phyloP scores from a whole-genome alignment of 1,140 invertebrate genomes.

The Drosophila sp. region DNA sequence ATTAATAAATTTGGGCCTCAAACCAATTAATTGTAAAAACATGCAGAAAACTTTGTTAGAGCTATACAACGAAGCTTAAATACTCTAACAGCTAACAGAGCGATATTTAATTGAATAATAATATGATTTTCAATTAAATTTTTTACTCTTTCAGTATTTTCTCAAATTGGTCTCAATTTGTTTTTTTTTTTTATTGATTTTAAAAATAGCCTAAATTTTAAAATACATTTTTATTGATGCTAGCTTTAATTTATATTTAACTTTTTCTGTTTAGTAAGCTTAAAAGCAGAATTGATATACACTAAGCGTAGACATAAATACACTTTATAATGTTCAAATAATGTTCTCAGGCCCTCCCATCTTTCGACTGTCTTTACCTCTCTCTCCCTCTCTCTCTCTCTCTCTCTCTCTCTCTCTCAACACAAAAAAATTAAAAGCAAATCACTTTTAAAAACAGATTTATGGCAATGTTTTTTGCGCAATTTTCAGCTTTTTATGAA shows the following conservation, averaged over 20 bases:
- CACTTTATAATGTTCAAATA: slow-evolving; percentile 62
- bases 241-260: neutral
- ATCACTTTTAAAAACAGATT: slow-evolving; percentile 48
- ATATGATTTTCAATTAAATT: too few species aligned
- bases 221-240: neutral
- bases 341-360: slow-evolving; percentile 25
- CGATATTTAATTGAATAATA: too few species aligned
- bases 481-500: slow-evolving; percentile 50
- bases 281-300: neutral
- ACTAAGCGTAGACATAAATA: slow-evolving; percentile 18
- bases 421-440: neutral
- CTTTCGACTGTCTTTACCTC: neutral
- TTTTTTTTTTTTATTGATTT: too few species aligned
- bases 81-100: neutral
- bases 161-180: too few species aligned
- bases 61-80: neutral
- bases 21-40: slow-evolving; percentile 44
- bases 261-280: neutral
- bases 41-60: neutral
- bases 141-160: too few species aligned
- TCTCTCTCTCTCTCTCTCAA: neutral
- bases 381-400: neutral
- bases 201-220: too few species aligned
- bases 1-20: slow-evolving; percentile 6
- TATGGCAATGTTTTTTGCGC: slow-evolving; percentile 43